Base-by-base conservation (phyloP, 2,888 invertebrate genomes). In the Lampropteryx suffumata region DNA sequence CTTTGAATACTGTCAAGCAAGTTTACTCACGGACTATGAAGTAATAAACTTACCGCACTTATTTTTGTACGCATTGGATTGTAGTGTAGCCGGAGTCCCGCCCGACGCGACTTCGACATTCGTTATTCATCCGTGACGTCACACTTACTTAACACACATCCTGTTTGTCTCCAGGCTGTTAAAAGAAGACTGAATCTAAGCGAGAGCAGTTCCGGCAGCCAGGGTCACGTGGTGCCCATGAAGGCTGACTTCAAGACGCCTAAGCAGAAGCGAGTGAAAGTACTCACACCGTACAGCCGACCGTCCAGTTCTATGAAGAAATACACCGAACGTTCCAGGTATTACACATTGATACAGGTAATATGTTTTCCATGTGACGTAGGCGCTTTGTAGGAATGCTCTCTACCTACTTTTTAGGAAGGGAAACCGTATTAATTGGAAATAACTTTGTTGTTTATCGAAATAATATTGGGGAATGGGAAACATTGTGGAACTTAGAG, bases 141-240 rank as follows among this genome's bases (percentile, higher is more conserved):
- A 11, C 33, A 35, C 11, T 51, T 36, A 27, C 13, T 41, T 33
- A 34, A 39, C n/a, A n/a, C n/a, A n/a, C n/a, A n/a, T n/a, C n/a
- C 13, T 71, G 61, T 65, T 50, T 45, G 50, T 40, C 40, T 21
- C 3, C 85, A 93, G 91, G 92, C 95, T 82, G 96, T 96, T 70
- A 97, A 96, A 92, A 92, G 96, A 89, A 94, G 95, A 91, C 92
- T 96, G 75, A 95, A 96, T 81, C 91, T 93, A 91, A 93, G 88
- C 91, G 93, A 90, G 76, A 89, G 89, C 75, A 88, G 90, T 75
- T 91, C 92, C 45, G 90, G 92, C 64, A 92, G 92, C 73, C 92
- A 79, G 65, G 89, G 84, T 55, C 88, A 90, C 71, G 89, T 92
- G 72, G 92, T 92, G 75, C 92, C 92, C 57, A 91, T 92, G 76